Conservation (phyloP, 1,140 invertebrate species). For the Sarcophaga peregrina region DNA sequence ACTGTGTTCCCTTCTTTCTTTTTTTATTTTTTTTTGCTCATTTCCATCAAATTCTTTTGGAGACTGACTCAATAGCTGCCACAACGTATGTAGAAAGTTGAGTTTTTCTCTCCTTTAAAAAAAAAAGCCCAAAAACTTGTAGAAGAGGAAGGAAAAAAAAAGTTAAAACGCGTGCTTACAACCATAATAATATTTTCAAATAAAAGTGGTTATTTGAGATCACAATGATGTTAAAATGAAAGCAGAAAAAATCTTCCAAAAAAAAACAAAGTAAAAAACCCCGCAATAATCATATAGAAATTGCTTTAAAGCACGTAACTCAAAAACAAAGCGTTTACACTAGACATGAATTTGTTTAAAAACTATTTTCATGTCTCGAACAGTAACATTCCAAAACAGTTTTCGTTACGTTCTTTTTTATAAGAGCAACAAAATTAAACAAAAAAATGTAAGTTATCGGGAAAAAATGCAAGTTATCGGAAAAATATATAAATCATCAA, state of each 20-base stretch:
- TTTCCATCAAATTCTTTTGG: conserved; percentile 1
- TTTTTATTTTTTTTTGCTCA: not conserved
- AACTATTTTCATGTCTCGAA: too few species aligned
- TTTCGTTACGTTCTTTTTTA: too few species aligned
- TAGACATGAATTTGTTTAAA: not conserved
- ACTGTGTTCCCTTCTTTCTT: not conserved
- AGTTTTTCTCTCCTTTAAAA: not conserved
- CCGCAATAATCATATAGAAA: not conserved
- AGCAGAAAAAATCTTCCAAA: not conserved
- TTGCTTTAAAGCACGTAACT: conserved; percentile 8
- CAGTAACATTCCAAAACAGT: too few species aligned
- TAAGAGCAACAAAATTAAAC: too few species aligned
- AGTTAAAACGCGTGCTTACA: not conserved
- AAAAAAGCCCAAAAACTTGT: not conserved
- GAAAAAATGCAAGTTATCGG: too few species aligned
- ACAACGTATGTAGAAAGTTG: not conserved
- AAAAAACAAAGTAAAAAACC: not conserved
- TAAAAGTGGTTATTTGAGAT: conserved; percentile 10
- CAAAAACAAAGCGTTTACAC: not conserved
- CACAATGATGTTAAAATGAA: not conserved
- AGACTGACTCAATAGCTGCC: not conserved
- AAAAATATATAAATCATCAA: too few species aligned
- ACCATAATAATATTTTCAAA: not conserved
- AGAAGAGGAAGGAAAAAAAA: not conserved
- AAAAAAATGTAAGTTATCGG: too few species aligned